These are phyloP conservation scores for Monochamus alternatus DNA, from an alignment of 2,888 invertebrate genomes.

Conservation along the genomic window DNA sequence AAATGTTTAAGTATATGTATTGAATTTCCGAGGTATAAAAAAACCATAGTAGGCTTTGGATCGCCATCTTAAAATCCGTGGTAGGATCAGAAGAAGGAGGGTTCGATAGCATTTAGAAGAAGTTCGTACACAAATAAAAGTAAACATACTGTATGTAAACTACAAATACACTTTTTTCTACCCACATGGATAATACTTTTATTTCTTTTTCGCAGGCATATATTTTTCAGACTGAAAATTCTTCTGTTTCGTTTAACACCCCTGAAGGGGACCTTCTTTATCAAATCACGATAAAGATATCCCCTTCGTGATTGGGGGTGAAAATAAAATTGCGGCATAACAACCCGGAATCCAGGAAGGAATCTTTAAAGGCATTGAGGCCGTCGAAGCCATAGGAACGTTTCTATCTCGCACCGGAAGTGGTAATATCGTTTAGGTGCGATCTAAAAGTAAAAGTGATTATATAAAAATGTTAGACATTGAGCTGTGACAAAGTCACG, in stretches of 20 bases:
- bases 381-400: conserved; percentile 8
- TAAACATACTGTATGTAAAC: neutral
- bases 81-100: no score
- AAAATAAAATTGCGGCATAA: conserved; percentile 35
- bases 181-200: neutral
- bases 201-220: conserved; percentile 5
- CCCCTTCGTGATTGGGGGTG: conserved; percentile 25
- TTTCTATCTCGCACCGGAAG: conserved; percentile 27
- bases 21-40: no score
- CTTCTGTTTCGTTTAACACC: conserved; percentile 34
- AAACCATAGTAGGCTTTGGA: no score
- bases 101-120: no score
- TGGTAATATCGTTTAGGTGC: conserved; percentile 18
- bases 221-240: conserved; percentile 24
- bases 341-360: conserved; percentile 27
- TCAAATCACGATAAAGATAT: conserved; percentile 33
- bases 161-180: neutral
- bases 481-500: conserved; percentile 27
- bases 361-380: conserved; percentile 29
- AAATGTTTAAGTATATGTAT: no score
- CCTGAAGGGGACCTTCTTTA: conserved; percentile 13
- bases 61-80: no score
- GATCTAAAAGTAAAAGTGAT: conserved; percentile 44
- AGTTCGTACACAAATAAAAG: no score
- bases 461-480: conserved; percentile 41